Evolutionary conservation across 1,140 invertebrate species (phyloP), one percentile per base, ranked within the genome.

Genomic region (Drosophila yakuba): DNA sequence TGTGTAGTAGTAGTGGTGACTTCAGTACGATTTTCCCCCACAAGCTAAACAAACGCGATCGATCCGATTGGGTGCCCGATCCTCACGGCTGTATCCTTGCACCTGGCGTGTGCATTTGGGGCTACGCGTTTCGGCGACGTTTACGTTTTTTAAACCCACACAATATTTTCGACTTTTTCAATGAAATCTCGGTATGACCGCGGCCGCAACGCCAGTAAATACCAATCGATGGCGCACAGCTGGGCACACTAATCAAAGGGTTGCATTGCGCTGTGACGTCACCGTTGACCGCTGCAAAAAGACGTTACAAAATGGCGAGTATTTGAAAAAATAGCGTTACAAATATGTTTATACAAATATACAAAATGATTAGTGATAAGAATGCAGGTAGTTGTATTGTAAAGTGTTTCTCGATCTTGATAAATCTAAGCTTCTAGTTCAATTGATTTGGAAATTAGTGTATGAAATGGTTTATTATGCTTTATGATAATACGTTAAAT

Each of bases 101-200:
- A 51, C 48, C 32, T 11, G 48, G 48, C 48, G 48, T 51, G 48
- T 32, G 48, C 48, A 51, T 51, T 51, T 51, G 48, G 48, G 48
- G 48, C 48, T 51, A 61, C 35, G 32, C 59, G 59, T 56, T 57
- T 77, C 76, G 32, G 66, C 56, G 50, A 83, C 80, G 79, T 66
- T 64, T 51, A n/a, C 63, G 74, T 82, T 75, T 60, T 72, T 78
- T 78, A 48, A 47, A 47, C 75, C 80, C 80, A 83, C 80, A 84
- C 80, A 67, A 83, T 77, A 68, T 77, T 74, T 83, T 82, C 71
- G 81, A 84, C 80, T 84, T 84, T 84, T 83, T 83, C 80, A 82
- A 78, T 81, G 78, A 82, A 45, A 50, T 23, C 14, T n/a, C 14
- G 25, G 25, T 50, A 25, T 50, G 48, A 35, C 48, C 48, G 28